These are phyloP conservation scores for Octomys mimax DNA, from an alignment of 2,797 vertebrate genomes.

Conservation along the genomic window DNA sequence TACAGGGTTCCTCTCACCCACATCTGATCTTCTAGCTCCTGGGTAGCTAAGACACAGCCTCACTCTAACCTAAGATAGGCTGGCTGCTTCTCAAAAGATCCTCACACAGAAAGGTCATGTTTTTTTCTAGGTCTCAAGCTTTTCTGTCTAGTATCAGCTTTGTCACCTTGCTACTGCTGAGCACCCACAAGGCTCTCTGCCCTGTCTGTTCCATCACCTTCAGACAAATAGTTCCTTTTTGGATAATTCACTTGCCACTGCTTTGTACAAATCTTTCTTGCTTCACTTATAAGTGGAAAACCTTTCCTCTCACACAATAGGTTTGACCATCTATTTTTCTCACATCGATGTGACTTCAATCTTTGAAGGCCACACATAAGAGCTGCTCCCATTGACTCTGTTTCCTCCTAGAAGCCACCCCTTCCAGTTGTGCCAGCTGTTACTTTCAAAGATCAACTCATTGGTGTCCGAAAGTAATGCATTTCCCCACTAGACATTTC, in stretches of 20 bases:
- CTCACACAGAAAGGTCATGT: background rate
- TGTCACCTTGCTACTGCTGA: background rate
- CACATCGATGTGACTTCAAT: background rate
- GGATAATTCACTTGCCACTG: background rate
- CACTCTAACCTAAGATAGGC: background rate
- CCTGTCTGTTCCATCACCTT: background rate
- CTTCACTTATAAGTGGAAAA: background rate
- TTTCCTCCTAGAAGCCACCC: background rate
- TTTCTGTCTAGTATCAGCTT: background rate
- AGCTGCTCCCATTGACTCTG: background rate
- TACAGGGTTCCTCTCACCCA: background rate
- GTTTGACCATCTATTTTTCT: background rate
- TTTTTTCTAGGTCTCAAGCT: background rate
- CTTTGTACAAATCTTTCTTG: background rate
- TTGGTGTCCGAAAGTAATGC: background rate
- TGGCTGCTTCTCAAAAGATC: background rate
- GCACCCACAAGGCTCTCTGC: rapidly evolving
- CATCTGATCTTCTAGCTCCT: background rate
- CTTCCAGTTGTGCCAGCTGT: background rate
- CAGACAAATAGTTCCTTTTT: background rate
- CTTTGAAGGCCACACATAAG: rapidly evolving
- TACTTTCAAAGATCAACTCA: background rate
- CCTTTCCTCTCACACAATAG: background rate
- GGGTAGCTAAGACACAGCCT: background rate
- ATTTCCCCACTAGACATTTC: background rate